Conservation (phyloP, 1,140 invertebrate species). For the Brevipalpus yothersi region DNA sequence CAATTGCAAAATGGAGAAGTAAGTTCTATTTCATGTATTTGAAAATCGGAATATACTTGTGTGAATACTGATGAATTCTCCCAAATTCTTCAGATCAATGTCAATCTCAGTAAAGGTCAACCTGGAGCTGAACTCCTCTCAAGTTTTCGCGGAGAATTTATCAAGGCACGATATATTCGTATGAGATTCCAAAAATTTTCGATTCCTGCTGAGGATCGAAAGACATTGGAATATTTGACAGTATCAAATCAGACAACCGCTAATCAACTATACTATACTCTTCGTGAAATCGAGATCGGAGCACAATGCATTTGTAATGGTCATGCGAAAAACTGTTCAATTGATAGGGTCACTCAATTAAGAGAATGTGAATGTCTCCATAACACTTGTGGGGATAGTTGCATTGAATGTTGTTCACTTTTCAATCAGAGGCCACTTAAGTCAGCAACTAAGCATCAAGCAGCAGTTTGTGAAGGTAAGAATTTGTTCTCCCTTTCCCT, state of each 20-base stretch:
- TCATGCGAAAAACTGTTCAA: slow-evolving; percentile 78
- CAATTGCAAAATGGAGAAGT: slow-evolving; percentile 87
- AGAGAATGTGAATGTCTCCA: slow-evolving; percentile 78
- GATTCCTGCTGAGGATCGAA: background rate
- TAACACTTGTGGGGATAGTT: slow-evolving; percentile 85
- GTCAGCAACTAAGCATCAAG: slow-evolving; percentile 40
- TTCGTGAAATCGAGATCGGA: slow-evolving; percentile 94
- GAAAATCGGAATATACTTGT: background rate
- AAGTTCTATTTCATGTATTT: slow-evolving; percentile 31
- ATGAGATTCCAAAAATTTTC: slow-evolving; percentile 43
- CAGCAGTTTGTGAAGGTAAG: slow-evolving; percentile 54
- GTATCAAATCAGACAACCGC: background rate
- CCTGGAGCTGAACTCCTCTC: slow-evolving; percentile 30
- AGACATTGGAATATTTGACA: background rate
- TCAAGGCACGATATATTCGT: slow-evolving; percentile 51
- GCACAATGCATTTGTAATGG: slow-evolving; percentile 97
- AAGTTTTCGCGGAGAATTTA: slow-evolving; percentile 39
- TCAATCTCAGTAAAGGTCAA: slow-evolving; percentile 54
- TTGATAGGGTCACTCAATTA: slow-evolving; percentile 43
- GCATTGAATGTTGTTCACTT: slow-evolving; percentile 65
- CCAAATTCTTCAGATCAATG: slow-evolving; percentile 23
- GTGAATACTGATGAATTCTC: background rate
- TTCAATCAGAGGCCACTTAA: slow-evolving; percentile 82
- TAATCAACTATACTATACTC: slow-evolving; percentile 64
- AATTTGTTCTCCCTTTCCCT: background rate